A percentile compares a stretch with the other conserved stretches of the same genome.
phyloP scores from a whole-genome alignment of 2,888 invertebrate species.

The Erebia epiphron region DNA sequence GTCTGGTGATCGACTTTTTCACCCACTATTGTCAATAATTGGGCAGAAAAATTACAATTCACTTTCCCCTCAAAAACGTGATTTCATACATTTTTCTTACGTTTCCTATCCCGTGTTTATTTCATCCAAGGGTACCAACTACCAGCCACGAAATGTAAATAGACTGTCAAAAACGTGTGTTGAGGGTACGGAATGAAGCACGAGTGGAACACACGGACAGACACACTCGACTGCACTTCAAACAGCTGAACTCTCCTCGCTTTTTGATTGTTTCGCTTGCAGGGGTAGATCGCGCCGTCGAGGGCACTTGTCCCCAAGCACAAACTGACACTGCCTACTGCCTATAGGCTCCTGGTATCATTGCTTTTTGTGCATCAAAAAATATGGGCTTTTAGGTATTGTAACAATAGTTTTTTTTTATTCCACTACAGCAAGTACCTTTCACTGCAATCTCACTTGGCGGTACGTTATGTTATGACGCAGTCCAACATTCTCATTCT shows the following conservation, averaged over 20 bases:
- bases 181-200: constrained; percentile 22
- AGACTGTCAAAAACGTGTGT: constrained; percentile 8
- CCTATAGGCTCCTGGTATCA: background rate
- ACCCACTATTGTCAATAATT: no score
- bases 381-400: background rate
- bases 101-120: no score
- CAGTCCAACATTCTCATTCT: no score
- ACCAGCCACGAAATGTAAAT: background rate
- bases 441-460: no score
- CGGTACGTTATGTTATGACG: no score
- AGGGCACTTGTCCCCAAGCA: background rate
- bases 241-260: constrained; percentile 26
- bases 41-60: no score
- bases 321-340: constrained; percentile 14
- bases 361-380: background rate
- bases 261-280: constrained; percentile 17
- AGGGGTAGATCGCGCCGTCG: constrained; percentile 13
- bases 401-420: no score
- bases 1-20: no score
- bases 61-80: no score
- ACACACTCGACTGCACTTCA: constrained; percentile 31
- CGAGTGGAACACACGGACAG: constrained; percentile 27
- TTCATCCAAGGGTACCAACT: background rate
- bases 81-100: no score
- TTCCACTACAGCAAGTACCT: no score